Conservation (phyloP, 2,888 invertebrate species). For the Acronicta psi region DNA sequence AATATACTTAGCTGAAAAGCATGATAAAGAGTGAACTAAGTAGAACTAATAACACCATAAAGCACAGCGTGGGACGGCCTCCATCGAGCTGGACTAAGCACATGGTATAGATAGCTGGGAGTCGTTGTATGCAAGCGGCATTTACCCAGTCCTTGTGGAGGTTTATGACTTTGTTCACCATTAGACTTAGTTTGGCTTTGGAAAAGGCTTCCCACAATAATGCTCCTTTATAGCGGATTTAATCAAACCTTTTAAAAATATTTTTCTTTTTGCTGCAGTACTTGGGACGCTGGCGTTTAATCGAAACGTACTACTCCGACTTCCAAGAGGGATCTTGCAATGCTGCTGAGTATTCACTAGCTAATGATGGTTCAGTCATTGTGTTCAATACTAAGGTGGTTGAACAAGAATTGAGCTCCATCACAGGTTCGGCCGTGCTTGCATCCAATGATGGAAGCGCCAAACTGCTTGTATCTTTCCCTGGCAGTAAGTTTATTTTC, state of each 20-base stretch:
- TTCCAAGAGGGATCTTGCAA: slow-evolving; percentile 66
- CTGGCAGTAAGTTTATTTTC: slow-evolving; percentile 57
- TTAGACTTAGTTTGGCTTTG: no score
- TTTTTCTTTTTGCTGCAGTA: slow-evolving; percentile 54
- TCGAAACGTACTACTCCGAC: slow-evolving; percentile 61
- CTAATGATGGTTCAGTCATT: slow-evolving; percentile 62
- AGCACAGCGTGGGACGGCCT: no score
- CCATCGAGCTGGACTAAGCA: no score
- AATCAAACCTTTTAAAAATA: not conserved
- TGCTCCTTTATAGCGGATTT: no score
- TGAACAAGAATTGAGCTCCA: slow-evolving; percentile 81
- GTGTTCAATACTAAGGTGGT: slow-evolving; percentile 73
- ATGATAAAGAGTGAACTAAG: no score
- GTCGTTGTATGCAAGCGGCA: no score
- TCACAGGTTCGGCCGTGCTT: slow-evolving; percentile 85
- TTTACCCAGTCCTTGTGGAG: no score
- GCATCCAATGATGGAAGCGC: slow-evolving; percentile 81
- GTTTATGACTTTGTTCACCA: no score
- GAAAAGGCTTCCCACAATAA: no score
- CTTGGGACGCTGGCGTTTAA: slow-evolving; percentile 63
- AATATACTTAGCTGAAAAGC: no score
- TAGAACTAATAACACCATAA: no score
- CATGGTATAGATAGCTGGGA: no score
- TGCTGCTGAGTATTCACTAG: slow-evolving; percentile 79
- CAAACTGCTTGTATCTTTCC: slow-evolving; percentile 85